These are phyloP conservation scores for Pygoscelis antarcticus DNA, from an alignment of 2,113 vertebrate species.

Conservation along the genomic window DNA sequence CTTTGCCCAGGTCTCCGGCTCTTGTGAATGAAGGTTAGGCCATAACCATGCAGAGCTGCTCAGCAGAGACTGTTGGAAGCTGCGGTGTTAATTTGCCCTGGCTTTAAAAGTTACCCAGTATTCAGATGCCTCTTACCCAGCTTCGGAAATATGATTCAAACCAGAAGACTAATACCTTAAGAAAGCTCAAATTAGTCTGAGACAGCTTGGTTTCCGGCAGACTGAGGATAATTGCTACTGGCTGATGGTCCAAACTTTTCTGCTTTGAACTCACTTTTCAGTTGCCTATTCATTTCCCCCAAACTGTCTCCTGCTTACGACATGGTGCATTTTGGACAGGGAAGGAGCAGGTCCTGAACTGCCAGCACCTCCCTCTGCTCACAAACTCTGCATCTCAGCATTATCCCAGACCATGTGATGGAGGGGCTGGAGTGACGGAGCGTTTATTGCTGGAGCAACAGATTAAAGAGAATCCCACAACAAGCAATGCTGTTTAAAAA, in stretches of 20 bases:
- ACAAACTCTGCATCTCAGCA: not conserved
- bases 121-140: not conserved
- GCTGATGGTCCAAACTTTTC: not conserved
- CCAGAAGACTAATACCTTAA: not conserved
- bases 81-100: not conserved
- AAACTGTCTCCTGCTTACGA: not conserved
- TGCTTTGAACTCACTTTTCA: conserved; percentile 6
- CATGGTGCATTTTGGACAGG: not conserved
- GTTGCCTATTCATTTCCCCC: not conserved
- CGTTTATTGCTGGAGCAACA: not conserved
- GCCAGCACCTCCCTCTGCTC: not conserved
- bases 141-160: conserved; percentile 12
- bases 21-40: not conserved
- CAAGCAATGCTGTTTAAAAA: not conserved
- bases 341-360: not conserved
- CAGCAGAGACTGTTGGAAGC: not conserved
- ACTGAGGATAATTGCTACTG: conserved; percentile 18
- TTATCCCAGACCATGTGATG: accelerated
- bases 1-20: accelerated
- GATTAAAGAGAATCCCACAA: conserved; percentile 7
- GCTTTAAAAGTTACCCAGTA: not conserved
- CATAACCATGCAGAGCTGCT: not conserved
- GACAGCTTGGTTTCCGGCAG: conserved; percentile 18
- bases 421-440: not conserved
- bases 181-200: conserved; percentile 6